These are phyloP conservation scores for Mobula hypostoma DNA, from an alignment of 2,113 vertebrate species.

Conservation along the genomic window DNA sequence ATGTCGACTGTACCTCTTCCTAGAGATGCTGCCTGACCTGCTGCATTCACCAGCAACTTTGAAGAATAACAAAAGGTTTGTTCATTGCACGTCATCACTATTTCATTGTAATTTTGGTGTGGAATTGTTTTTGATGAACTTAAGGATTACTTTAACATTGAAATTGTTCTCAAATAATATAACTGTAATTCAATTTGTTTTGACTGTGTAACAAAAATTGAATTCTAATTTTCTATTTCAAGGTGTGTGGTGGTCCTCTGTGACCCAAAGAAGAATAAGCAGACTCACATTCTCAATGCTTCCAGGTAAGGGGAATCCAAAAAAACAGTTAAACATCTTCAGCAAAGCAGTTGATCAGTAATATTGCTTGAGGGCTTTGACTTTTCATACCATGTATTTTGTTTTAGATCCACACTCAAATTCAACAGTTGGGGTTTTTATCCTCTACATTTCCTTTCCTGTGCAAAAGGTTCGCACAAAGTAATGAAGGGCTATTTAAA, in stretches of 20 bases:
- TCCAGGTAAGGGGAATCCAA: conserved; percentile 57
- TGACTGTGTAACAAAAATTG: not conserved
- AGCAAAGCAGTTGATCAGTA: too few species aligned
- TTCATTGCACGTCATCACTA: not conserved
- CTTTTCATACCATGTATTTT: too few species aligned
- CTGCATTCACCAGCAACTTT: too few species aligned
- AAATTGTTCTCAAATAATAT: not conserved
- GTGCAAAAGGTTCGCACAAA: too few species aligned
- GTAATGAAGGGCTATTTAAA: too few species aligned
- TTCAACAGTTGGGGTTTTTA: too few species aligned
- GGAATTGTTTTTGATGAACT: not conserved
- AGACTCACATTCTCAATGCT: conserved; percentile 72
- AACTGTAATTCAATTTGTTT: not conserved
- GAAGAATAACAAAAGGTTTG: not conserved
- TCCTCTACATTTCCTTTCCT: too few species aligned
- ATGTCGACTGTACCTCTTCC: too few species aligned
- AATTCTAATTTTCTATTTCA: conserved; percentile 2
- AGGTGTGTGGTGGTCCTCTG: conserved; percentile 79
- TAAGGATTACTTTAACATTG: not conserved
- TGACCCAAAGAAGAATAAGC: conserved; percentile 65
- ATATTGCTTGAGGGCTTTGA: too few species aligned
- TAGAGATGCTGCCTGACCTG: too few species aligned
- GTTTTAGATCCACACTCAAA: too few species aligned
- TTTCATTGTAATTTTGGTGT: not conserved
- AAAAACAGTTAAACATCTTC: not conserved